Evolutionary conservation across 2,113 vertebrate species (phyloP).

Genomic region (Vidua macroura): DNA sequence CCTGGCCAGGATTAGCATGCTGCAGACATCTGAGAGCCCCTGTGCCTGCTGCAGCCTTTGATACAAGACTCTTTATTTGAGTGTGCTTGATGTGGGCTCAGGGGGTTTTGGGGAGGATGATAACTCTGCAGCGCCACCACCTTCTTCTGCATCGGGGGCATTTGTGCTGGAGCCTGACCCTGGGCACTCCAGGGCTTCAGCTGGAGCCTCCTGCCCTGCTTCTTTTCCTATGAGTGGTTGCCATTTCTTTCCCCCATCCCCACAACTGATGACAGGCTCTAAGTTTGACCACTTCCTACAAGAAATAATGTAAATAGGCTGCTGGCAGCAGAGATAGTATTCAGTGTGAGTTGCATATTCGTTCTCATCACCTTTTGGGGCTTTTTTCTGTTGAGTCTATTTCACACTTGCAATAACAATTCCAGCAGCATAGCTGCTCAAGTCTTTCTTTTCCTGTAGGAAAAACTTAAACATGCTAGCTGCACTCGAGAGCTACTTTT

Average conservation of each 20-base stretch:
- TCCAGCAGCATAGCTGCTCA: neutral
- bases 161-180: neutral
- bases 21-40: neutral
- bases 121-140: neutral
- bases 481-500: neutral
- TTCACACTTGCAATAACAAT: neutral
- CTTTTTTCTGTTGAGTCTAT: neutral
- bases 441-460: rapidly evolving
- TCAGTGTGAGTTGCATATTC: neutral
- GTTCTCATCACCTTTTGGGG: neutral
- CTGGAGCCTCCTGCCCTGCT: neutral
- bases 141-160: neutral
- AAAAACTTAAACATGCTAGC: neutral
- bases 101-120: neutral
- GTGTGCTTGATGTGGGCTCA: neutral
- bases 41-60: neutral
- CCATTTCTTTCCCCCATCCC: neutral
- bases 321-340: neutral
- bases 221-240: neutral
- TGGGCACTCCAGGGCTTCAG: neutral
- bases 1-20: neutral
- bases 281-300: neutral
- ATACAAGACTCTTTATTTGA: neutral
- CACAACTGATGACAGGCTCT: neutral
- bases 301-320: neutral